Base-by-base conservation (phyloP, 2,113 vertebrate genomes). In the Alethe diademata region DNA sequence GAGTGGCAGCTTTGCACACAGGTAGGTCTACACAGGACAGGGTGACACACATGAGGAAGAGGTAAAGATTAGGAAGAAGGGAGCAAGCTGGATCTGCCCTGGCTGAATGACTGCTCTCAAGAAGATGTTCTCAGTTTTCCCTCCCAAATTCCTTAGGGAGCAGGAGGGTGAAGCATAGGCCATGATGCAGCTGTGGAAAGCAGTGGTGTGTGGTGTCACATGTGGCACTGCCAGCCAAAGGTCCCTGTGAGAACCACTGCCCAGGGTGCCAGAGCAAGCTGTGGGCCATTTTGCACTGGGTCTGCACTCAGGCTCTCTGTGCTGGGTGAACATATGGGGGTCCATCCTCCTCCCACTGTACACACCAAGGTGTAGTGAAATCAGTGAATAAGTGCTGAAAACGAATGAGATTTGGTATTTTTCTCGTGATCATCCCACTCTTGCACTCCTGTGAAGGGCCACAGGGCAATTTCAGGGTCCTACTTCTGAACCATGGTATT, bases 281-380 rank as follows among this genome's bases (percentile, higher is more conserved):
- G 0, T 5, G 24, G 24, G 35, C 24, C n/a, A 4, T 16, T 33
- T 67, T 28, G 36, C 36, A 40, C 33, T 3, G 0, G 6, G 6
- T 12, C 62, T 35, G 38, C 14, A 8, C 48, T 56, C 2, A 2
- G 2, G 2, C 40, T 25, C 33, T 29, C 24, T 31, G 14, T 5
- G 12, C n/a, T 15, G 16, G 56, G 45, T 1, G 1, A 62, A 38
- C 23, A 43, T 0, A 0, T 0, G 0, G 47, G 33, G 24, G 16
- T 69, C 33, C n/a, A 51, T 61, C 12, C 36, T 70, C 33, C 18
- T 56, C 33, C 26, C 53, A 9, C 51, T 24, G 5, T 10, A 25
- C 19, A 5, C 5, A 4, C 24, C 61, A 58, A 40, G 50, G 14
- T 38, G 25, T 9, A 50, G 33, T 8, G 38, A 66, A 70, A 83